Evolutionary conservation across 1,140 invertebrate genomes (phyloP), one percentile per base, ranked within the genome.

Genomic region (Anastrepha obliqua): DNA sequence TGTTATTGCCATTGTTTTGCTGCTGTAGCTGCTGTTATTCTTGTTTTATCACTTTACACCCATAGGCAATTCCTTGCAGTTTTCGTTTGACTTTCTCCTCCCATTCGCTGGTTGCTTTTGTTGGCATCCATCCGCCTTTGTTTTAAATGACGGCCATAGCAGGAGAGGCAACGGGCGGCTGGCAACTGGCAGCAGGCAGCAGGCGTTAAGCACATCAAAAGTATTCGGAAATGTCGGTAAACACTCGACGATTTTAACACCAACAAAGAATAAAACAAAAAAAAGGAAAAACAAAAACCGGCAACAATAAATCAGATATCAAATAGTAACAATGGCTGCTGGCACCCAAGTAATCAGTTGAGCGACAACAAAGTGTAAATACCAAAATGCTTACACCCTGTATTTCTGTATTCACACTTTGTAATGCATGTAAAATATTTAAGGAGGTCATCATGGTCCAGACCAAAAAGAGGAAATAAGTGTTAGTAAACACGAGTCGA

Each of bases 1-100:
- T 51, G 70, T 74, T 74, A 74, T 47, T 81, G 74, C 47, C 47
- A 81, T 81, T 81, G 74, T 81, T 81, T 81, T 58, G 47, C 2
- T 20, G 39, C 17, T 5, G 20, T 39, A 55, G 20, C 47, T 8
- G 47, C 74, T 20, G 42, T 42, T 47, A 55, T 51, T 81, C n/a
- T n/a, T 81, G 67, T 42, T 42, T 4, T 55, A 78, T 78, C 44
- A 78, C 74, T 55, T 55, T 20, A 29, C 74, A 81, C 74, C 70
- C 74, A 81, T 29, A 55, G 74, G 74, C 74, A 81, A 81, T 20
- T 81, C 64, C 64, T 67, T 67, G n/a, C 64, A 67, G 64, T 67
- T 67, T 13, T 55, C 60, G 13, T 62, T 62, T 8, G 6, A 67
- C 51, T 55, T 67, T 9, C 64, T 39, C 29, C 29, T 15, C 7